Percentiles rank a stretch among this genome's conserved stretches.
These are phyloP conservation scores for Hirtodrosophila duncani DNA, from an alignment of 2,888 invertebrate species.

Conservation along the genomic window DNA sequence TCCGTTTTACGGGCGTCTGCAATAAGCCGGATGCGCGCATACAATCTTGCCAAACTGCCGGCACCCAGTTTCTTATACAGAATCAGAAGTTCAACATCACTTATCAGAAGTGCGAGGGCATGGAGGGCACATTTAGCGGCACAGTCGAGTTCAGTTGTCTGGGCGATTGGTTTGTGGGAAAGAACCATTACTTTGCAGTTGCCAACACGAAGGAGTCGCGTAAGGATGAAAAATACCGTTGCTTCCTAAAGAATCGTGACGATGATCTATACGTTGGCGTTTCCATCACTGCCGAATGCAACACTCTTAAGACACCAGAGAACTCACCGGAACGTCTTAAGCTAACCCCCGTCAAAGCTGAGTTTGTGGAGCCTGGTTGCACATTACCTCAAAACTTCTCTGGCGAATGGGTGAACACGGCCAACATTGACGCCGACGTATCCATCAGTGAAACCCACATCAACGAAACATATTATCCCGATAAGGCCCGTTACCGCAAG, in stretches of 20 bases:
- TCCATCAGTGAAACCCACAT: conserved; percentile 97
- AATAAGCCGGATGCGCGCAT: conserved; percentile 92
- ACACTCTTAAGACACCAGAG: conserved; percentile 93
- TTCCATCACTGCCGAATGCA: conserved; percentile 96
- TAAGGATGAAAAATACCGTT: conserved; percentile 95
- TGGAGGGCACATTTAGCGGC: conserved; percentile 94
- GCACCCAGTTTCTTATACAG: conserved; percentile 95
- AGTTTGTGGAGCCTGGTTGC: conserved; percentile 94
- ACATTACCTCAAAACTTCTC: conserved; percentile 95
- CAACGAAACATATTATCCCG: conserved; percentile 96
- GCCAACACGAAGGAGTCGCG: conserved; percentile 97
- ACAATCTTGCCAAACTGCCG: conserved; percentile 95
- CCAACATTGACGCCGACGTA: conserved; percentile 96
- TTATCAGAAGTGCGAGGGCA: conserved; percentile 92
- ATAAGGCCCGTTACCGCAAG: conserved; percentile 90
- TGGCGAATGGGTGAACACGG: conserved; percentile 98
- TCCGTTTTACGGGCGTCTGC: conserved; percentile 95
- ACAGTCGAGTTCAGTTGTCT: conserved; percentile 95
- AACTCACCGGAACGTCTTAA: conserved; percentile 93
- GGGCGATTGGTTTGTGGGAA: conserved; percentile 96
- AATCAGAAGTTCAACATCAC: conserved; percentile 98
- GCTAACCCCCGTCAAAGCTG: conserved; percentile 92
- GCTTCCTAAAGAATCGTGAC: conserved; percentile 95
- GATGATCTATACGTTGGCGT: conserved; percentile 95
- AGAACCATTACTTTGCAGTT: conserved; percentile 98